Conservation (phyloP, 2,113 vertebrate genomes). For the Tenebrosternarchus preto region DNA sequence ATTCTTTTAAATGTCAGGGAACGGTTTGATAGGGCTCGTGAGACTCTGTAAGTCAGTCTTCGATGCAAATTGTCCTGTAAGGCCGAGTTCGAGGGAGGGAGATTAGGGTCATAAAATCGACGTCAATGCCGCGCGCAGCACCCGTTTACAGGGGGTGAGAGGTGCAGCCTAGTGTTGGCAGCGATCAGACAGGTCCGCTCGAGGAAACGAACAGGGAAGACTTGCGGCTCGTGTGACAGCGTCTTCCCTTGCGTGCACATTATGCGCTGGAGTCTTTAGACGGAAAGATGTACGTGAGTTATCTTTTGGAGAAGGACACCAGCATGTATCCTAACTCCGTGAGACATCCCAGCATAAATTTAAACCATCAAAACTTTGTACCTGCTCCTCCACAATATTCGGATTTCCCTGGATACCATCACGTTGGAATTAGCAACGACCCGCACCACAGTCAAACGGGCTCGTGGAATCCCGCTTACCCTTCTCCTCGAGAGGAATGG, state of each 20-base stretch:
- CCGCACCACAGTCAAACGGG: constrained; percentile 67
- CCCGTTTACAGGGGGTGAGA: no score
- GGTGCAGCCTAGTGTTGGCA: no score
- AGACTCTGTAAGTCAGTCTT: no score
- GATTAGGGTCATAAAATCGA: no score
- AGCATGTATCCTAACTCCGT: constrained; percentile 86
- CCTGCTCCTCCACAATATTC: constrained; percentile 77
- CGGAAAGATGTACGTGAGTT: constrained; percentile 83
- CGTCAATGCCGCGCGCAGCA: no score
- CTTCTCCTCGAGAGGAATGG: constrained; percentile 86
- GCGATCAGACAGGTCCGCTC: no score
- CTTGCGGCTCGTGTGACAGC: no score
- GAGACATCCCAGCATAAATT: constrained; percentile 81
- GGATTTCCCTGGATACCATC: constrained; percentile 86
- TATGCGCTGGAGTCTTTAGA: constrained; percentile 66
- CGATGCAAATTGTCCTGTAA: no score
- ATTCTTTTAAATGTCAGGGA: no score
- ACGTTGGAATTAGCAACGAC: constrained; percentile 79
- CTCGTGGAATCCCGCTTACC: constrained; percentile 82
- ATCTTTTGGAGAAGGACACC: constrained; percentile 83
- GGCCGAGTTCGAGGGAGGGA: no score
- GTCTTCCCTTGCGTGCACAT: constrained; percentile 58
- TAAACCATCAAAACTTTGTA: constrained; percentile 83
- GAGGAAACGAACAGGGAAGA: no score
- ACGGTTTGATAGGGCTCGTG: no score